Conservation (phyloP, 2,113 vertebrate species). For the Procavia capensis region DNA sequence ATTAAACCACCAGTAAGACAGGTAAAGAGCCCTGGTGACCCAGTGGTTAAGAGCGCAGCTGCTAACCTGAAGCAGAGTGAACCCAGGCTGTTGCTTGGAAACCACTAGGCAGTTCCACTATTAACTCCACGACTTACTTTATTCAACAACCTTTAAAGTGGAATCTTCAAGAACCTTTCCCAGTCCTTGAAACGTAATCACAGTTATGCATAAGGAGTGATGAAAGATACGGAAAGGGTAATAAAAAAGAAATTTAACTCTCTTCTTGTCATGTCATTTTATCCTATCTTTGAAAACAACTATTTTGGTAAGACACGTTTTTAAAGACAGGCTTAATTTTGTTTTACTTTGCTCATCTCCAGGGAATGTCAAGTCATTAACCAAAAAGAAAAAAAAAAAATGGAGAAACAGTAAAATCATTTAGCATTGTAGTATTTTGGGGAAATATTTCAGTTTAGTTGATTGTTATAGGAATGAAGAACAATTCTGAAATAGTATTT, state of each 20-base stretch:
- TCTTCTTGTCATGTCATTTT: not conserved
- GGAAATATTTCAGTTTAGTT: constrained; percentile 30
- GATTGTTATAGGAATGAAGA: not conserved
- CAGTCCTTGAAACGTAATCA: not conserved
- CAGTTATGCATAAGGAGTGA: constrained; percentile 31
- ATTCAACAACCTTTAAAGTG: not conserved
- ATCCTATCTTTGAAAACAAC: not conserved
- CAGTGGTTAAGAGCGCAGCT: no score
- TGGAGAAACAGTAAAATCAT: constrained; percentile 45
- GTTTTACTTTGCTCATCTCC: constrained; percentile 48
- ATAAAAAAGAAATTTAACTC: not conserved
- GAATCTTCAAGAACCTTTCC: not conserved
- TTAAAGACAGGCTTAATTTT: not conserved
- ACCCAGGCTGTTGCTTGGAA: no score
- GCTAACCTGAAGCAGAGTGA: no score
- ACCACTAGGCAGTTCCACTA: not conserved
- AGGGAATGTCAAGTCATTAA: constrained; percentile 21
- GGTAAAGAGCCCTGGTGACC: not conserved
- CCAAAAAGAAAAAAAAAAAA: constrained; percentile 44
- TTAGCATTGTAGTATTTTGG: not conserved
- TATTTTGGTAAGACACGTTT: not conserved
- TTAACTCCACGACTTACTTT: not conserved
- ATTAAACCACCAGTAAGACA: not conserved
- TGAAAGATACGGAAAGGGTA: not conserved
- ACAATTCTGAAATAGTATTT: not conserved